Evolutionary conservation across 2,888 invertebrate species (phyloP).

Genomic region (Cyaniris semiargus): DNA sequence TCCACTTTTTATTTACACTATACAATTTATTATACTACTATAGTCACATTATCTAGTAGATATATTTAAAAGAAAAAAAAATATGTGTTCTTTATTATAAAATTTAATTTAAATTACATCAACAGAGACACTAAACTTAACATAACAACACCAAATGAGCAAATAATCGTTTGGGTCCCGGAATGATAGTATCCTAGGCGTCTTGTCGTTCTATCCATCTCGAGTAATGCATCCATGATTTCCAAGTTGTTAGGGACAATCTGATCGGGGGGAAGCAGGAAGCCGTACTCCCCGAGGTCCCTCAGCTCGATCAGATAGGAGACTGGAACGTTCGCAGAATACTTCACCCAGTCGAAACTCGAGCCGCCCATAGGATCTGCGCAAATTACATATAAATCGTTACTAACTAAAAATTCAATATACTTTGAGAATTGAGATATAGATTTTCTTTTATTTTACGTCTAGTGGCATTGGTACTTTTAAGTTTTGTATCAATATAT

Average conservation of each 20-base stretch:
- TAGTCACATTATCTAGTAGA: no score
- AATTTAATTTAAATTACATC: background rate
- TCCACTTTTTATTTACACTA: no score
- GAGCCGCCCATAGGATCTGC: constrained; percentile 76
- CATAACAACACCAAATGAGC: constrained; percentile 46
- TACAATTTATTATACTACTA: no score
- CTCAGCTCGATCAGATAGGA: constrained; percentile 82
- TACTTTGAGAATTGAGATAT: background rate
- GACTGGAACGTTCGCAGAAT: constrained; percentile 71
- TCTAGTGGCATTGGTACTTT: no score
- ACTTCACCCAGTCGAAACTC: constrained; percentile 82
- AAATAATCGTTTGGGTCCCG: constrained; percentile 41
- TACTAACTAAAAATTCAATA: background rate
- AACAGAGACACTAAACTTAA: constrained; percentile 44
- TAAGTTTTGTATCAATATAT: no score
- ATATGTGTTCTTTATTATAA: no score
- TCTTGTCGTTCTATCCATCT: constrained; percentile 63
- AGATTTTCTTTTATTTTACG: no score
- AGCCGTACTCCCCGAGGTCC: constrained; percentile 80
- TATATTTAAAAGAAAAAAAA: no score
- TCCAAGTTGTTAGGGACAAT: constrained; percentile 81
- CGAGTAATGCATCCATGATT: constrained; percentile 78
- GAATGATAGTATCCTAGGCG: constrained; percentile 54
- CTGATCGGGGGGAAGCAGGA: constrained; percentile 75
- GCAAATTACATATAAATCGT: constrained; percentile 24